Evolutionary conservation across 2,113 vertebrate species (phyloP).

Genomic region (Psettodes erumei): DNA sequence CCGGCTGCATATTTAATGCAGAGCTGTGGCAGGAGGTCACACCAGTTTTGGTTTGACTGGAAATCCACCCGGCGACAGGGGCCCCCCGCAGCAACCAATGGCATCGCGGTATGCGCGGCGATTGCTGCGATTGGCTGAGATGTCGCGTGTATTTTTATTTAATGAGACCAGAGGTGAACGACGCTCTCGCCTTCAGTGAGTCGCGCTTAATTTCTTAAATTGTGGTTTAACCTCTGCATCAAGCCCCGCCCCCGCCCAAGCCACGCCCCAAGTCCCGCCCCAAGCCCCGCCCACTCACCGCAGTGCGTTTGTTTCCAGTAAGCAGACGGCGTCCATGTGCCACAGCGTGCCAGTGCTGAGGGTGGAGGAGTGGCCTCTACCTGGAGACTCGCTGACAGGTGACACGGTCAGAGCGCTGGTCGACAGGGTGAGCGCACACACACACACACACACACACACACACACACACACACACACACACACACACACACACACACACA

Average conservation of each 20-base stretch:
- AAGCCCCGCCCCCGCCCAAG: too few species aligned
- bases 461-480: too few species aligned
- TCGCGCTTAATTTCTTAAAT: neutral
- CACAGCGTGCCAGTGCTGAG: conserved; percentile 87
- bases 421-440: conserved; percentile 94
- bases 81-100: conserved; percentile 58
- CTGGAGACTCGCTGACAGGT: conserved; percentile 87
- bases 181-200: too few species aligned
- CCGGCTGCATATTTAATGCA: conserved; percentile 74
- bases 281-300: too few species aligned
- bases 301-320: conserved; percentile 71
- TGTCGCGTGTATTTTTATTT: neutral
- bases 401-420: conserved; percentile 88
- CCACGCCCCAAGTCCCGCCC: too few species aligned
- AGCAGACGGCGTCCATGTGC: conserved; percentile 83
- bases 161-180: neutral
- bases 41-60: conserved; percentile 51
- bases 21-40: conserved; percentile 45
- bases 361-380: conserved; percentile 94
- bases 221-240: conserved; percentile 32
- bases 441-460: too few species aligned
- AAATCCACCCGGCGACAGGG: conserved; percentile 68
- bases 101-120: conserved; percentile 5
- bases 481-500: too few species aligned
- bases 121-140: conserved; percentile 6